Base-by-base conservation (phyloP, 2,797 vertebrate genomes). In the Acipenser transmontanus region DNA sequence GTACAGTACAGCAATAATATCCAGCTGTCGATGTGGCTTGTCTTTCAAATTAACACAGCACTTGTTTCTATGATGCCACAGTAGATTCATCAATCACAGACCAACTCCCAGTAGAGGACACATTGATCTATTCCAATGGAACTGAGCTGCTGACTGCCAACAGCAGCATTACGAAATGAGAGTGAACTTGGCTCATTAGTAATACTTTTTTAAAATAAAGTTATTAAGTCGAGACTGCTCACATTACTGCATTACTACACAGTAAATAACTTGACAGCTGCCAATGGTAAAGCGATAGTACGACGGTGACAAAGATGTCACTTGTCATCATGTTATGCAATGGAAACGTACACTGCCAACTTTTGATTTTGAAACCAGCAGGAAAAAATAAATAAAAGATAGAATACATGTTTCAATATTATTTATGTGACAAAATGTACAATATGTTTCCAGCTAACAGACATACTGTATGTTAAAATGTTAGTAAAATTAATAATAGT, bases 51-150 rank as follows among this genome's bases (percentile, higher is more conserved):
- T 57, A 57, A 52, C 8, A 57, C 54, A 57, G 54, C 54, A 11
- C 12, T 13, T 57, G 54, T 57, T 11, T 57, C 54, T 13, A 57
- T 13, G 54, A 34, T 4, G 34, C 34, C 54, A 80, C 79, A 84
- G 83, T 88, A 91, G 87, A 84, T 89, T 87, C 85, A 89, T 89
- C 85, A 86, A 89, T 87, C 82, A n/a, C 54, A 57, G 54, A 13
- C 9, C 54, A 57, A n/a, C 54, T 57, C 54, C 54, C 12, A 57
- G 54, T n/a, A n/a, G 54, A 57, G 78, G 83, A 81, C 4, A 84
- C 88, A 88, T 90, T 81, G 89, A 91, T 88, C 82, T 74, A 81
- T 84, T 81, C 85, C 84, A 87, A 89, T 89, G 88, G 86, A 79
- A 88, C 77, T 74, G 77, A 57, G 83, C 80, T 73, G 73, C 76